Base-by-base conservation (phyloP, 1,140 invertebrate species). In the Rhyacophila brunnea region DNA sequence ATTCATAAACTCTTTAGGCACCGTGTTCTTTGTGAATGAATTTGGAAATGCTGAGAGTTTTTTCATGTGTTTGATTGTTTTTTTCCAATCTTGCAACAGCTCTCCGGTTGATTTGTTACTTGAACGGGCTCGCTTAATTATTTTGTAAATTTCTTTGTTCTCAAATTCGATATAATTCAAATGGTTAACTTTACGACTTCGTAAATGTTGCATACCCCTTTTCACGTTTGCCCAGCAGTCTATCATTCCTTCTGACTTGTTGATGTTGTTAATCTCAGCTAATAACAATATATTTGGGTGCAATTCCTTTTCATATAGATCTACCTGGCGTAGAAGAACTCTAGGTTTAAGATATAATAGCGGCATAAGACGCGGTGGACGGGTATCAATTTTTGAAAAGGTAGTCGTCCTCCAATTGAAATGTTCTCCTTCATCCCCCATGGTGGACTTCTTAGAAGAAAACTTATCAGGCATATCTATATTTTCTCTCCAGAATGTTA, bases 51-150 rank as follows among this genome's bases (percentile, higher is more conserved):
- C 42, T 6, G 44, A 34, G 34, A 49, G 36, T 10, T 42, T 11
- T 42, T 49, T 57, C n/a, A 57, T 57, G n/a, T 48, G 23, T 15
- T 57, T 35, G n/a, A 57, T 17, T n/a, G 54, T 57, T 5, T 47
- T 44, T 14, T 46, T 57, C 54, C 54, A 57, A 9, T 57, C 54
- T 17, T 9, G 13, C 6, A 14, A 36, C 6, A 57, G 14, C 13
- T 57, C 34, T 13, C 20, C 35, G 14, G 45, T 15, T 3, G 14
- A 15, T 10, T 34, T 48, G 6, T 35, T 35, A 10, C 19, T 13
- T 1, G 54, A 34, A 11, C 47, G 10, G 14, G 18, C 15, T 4
- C 6, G 7, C 10, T 44, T 42, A 10, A 57, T 35, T 5, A 44
- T 44, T 28, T 32, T 17, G 14, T 57, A 57, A 13, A 57, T 18